A percentile compares a stretch with the other conserved stretches of the same genome.
Evolutionary conservation across 2,113 vertebrate genomes (phyloP).

Genomic region (Stictonetta naevosa): DNA sequence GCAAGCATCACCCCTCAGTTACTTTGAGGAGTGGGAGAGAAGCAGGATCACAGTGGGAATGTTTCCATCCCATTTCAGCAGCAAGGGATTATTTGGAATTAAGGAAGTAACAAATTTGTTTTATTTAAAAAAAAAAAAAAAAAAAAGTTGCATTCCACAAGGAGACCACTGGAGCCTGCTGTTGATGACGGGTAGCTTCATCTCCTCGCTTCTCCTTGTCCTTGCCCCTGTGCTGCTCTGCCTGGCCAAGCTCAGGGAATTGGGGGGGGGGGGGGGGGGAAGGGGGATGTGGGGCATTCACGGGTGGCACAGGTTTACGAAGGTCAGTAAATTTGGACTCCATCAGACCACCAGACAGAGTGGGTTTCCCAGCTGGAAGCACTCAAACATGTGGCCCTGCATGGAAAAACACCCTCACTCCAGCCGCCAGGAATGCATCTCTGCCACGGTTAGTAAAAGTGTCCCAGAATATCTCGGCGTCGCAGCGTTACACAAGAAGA

Average conservation of each 20-base stretch:
- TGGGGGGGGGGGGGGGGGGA: neutral
- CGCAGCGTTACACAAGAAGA: neutral
- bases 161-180: neutral
- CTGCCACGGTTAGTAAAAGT: constrained; percentile 37
- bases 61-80: neutral
- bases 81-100: neutral
- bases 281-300: neutral
- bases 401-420: neutral
- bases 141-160: neutral
- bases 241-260: neutral
- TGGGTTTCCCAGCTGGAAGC: constrained; percentile 47
- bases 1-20: neutral
- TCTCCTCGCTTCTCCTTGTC: neutral
- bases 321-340: neutral
- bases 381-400: constrained; percentile 14
- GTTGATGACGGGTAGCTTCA: neutral
- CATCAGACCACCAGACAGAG: constrained; percentile 3
- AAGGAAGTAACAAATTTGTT: neutral
- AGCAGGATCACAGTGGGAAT: neutral
- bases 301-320: neutral
- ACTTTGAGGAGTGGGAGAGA: neutral
- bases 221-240: neutral
- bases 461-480: constrained; percentile 18
- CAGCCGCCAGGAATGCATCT: neutral
- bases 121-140: neutral